These are phyloP conservation scores for Hippopotamyrus pictus DNA, from an alignment of 2,797 vertebrate genomes.

Conservation along the genomic window DNA sequence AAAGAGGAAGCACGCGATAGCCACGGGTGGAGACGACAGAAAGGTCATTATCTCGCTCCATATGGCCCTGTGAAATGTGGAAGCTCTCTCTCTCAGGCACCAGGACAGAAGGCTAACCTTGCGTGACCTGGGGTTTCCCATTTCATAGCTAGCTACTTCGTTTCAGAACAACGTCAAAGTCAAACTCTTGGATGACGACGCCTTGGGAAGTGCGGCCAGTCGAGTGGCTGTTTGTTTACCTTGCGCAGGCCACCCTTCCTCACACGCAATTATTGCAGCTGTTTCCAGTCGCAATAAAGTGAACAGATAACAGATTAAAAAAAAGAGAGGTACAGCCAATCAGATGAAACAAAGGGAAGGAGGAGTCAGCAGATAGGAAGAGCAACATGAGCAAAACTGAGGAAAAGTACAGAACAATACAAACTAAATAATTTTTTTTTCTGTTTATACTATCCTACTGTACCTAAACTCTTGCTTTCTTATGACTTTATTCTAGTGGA, in stretches of 20 bases:
- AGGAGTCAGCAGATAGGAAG: background rate
- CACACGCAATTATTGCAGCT: background rate
- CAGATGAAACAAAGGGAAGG: background rate
- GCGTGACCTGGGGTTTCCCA: background rate
- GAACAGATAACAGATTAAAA: background rate
- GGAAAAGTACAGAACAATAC: background rate
- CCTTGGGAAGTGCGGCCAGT: background rate
- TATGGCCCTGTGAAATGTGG: background rate
- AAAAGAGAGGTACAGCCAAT: background rate
- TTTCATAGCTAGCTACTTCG: background rate
- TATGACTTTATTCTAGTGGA: background rate
- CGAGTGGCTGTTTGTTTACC: background rate
- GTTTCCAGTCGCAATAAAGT: slow-evolving; percentile 2
- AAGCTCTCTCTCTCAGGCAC: background rate
- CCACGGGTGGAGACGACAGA: background rate
- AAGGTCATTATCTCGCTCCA: background rate
- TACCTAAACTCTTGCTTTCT: background rate
- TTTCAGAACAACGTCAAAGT: background rate
- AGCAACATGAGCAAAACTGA: background rate
- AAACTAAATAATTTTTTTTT: background rate
- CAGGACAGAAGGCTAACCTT: background rate
- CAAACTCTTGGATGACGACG: background rate
- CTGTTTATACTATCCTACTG: background rate
- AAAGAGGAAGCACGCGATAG: background rate
- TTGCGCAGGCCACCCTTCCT: background rate